These are phyloP conservation scores for Pelosia muscerda DNA, from an alignment of 2,888 invertebrate genomes.

Conservation along the genomic window DNA sequence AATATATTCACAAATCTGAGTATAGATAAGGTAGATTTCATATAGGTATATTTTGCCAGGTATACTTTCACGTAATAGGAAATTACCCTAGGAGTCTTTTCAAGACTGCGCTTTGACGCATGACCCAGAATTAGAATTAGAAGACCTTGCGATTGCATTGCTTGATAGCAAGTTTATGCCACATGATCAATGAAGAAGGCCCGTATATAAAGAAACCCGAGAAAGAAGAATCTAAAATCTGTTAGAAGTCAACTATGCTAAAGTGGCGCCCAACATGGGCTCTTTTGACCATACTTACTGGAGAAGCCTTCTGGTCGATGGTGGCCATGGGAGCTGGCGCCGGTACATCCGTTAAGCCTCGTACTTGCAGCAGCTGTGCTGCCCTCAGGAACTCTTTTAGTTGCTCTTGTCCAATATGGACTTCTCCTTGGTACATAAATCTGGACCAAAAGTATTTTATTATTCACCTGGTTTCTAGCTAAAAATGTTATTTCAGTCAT, in stretches of 20 bases:
- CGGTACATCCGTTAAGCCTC: slow-evolving; percentile 94
- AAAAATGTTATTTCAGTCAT: not conserved
- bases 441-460: slow-evolving; percentile 66
- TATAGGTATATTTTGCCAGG: no score
- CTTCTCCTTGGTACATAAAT: slow-evolving; percentile 97
- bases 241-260: not conserved
- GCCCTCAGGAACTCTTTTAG: slow-evolving; percentile 94
- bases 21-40: no score
- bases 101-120: not conserved
- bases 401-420: slow-evolving; percentile 95
- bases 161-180: not conserved
- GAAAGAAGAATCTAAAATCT: not conserved
- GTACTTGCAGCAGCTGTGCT: slow-evolving; percentile 94
- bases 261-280: slow-evolving; percentile 29
- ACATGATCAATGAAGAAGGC: not conserved
- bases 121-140: not conserved
- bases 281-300: slow-evolving; percentile 82
- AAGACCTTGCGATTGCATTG: not conserved
- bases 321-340: slow-evolving; percentile 80
- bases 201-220: not conserved
- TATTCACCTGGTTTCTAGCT: not conserved
- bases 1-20: no score
- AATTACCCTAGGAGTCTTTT: not conserved
- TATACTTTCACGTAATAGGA: not conserved
- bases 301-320: slow-evolving; percentile 90